Percentiles rank a stretch among this genome's conserved stretches.
These are phyloP conservation scores for Delichon dasypus DNA, from an alignment of 2,797 vertebrate species.

Conservation along the genomic window DNA sequence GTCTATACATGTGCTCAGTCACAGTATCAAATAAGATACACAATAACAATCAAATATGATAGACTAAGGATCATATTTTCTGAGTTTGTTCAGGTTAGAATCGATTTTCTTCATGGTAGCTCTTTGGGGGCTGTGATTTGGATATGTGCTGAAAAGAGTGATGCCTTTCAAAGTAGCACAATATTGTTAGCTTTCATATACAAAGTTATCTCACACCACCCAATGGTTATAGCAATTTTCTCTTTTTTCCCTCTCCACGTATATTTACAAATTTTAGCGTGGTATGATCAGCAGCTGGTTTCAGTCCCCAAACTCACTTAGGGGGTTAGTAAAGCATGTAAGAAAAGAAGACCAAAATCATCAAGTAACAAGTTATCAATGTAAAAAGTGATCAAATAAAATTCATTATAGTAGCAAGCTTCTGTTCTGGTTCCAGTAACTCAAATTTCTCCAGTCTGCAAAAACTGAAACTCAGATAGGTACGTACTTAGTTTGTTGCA, in stretches of 20 bases:
- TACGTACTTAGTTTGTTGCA: not conserved
- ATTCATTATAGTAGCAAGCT: not conserved
- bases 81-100: not conserved
- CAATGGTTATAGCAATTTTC: not conserved
- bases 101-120: not conserved
- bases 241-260: not conserved
- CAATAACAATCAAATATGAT: not conserved
- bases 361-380: not conserved
- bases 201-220: not conserved
- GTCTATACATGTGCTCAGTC: not conserved
- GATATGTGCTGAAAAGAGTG: not conserved
- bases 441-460: not conserved
- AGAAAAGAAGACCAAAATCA: not conserved
- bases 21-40: not conserved
- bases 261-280: not conserved
- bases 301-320: not conserved
- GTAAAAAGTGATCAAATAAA: not conserved
- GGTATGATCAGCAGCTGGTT: not conserved
- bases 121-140: not conserved
- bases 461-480: not conserved
- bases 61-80: not conserved
- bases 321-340: not conserved
- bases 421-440: not conserved
- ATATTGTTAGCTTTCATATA: not conserved
- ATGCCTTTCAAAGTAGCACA: not conserved